Percentiles rank a stretch among this genome's conserved stretches.
Evolutionary conservation across 2,888 invertebrate genomes (phyloP).

Genomic region (Auanema sp.): DNA sequence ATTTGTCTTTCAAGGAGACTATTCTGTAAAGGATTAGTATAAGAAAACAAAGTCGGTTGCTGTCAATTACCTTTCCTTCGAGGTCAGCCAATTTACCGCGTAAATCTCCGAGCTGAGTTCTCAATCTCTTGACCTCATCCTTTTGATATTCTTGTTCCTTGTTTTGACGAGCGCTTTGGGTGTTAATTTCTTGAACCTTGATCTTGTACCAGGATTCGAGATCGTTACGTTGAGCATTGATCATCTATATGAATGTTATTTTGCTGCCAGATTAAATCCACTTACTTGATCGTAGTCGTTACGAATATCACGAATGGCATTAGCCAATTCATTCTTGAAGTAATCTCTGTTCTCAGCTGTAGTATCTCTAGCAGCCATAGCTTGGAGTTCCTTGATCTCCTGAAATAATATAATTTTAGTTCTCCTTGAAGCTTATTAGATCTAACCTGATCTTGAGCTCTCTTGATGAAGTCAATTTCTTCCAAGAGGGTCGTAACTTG

Average conservation of each 20-base stretch:
- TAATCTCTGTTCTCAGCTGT: slow-evolving; percentile 69
- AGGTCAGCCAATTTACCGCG: slow-evolving; percentile 67
- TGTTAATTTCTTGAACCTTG: slow-evolving; percentile 69
- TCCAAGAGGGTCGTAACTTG: slow-evolving; percentile 68
- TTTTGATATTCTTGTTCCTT: slow-evolving; percentile 67
- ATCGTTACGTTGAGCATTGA: slow-evolving; percentile 66
- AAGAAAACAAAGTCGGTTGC: neutral
- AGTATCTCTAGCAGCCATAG: slow-evolving; percentile 68
- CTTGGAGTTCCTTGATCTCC: slow-evolving; percentile 68
- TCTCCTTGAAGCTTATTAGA: neutral
- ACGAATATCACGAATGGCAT: slow-evolving; percentile 69
- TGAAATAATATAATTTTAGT: slow-evolving; percentile 41
- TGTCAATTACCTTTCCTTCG: slow-evolving; percentile 63
- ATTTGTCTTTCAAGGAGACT: slow-evolving; percentile 68
- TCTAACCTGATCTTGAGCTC: slow-evolving; percentile 65
- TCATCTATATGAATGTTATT: slow-evolving; percentile 30
- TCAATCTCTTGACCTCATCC: slow-evolving; percentile 67
- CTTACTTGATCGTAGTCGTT: slow-evolving; percentile 67
- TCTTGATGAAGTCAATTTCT: slow-evolving; percentile 68
- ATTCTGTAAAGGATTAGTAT: slow-evolving; percentile 63
- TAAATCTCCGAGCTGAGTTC: slow-evolving; percentile 66
- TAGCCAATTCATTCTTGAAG: slow-evolving; percentile 69
- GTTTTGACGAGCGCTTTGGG: slow-evolving; percentile 66
- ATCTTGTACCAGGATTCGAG: slow-evolving; percentile 68
- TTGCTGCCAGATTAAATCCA: neutral